Evolutionary conservation across 2,888 invertebrate genomes (phyloP).

Genomic region (Acholoe squamosa): DNA sequence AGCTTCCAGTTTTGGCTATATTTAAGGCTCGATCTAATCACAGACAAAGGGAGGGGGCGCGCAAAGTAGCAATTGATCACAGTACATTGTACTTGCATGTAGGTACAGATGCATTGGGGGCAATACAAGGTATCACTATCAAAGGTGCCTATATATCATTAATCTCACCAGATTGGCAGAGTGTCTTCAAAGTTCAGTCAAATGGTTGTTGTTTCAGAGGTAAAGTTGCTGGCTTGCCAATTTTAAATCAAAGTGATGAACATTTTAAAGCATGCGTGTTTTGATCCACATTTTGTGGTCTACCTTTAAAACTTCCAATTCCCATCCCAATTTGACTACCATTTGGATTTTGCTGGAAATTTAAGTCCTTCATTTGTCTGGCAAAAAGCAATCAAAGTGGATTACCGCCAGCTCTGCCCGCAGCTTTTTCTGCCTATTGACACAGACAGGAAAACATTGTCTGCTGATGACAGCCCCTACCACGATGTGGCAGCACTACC

Average conservation of each 20-base stretch:
- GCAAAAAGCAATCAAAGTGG: conserved; percentile 20
- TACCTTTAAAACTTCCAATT: not conserved
- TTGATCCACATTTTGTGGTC: not conserved
- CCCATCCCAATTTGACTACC: not conserved
- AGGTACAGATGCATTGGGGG: no score
- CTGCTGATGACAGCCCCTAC: not conserved
- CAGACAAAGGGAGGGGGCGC: no score
- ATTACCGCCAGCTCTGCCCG: conserved; percentile 8
- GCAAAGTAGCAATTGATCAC: no score
- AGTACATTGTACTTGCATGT: no score
- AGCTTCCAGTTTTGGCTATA: no score
- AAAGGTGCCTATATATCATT: no score
- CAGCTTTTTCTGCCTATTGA: conserved; percentile 4
- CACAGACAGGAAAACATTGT: conserved; percentile 15
- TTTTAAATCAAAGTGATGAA: not conserved
- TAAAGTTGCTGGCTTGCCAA: no score
- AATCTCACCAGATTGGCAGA: no score
- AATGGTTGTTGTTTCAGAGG: no score
- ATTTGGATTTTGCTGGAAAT: conserved; percentile 2
- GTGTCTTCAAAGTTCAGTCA: no score
- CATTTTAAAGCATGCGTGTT: not conserved
- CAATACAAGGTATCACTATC: no score
- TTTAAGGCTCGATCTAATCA: no score
- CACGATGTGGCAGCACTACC: conserved; percentile 18
- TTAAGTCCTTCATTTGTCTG: not conserved